phyloP scores from a whole-genome alignment of 2,797 vertebrate genomes.

The Poecilia wingei region DNA sequence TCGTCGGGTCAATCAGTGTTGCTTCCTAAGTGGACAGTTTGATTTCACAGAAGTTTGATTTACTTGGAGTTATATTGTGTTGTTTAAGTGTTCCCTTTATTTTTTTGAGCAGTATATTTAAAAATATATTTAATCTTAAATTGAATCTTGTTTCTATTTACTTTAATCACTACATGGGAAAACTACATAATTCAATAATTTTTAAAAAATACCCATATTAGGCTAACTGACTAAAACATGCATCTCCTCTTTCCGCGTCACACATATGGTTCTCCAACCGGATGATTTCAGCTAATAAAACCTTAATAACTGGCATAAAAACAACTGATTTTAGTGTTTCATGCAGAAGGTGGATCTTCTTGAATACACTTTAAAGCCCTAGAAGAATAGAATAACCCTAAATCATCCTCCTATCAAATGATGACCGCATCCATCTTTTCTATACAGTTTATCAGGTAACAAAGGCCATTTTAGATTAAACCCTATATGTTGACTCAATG shows the following conservation, averaged over 20 bases:
- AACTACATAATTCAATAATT: too few relatives aligned
- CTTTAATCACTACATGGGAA: too few relatives aligned
- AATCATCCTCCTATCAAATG: not conserved
- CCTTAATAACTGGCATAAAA: not conserved
- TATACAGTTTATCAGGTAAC: not conserved
- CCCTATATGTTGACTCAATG: not conserved
- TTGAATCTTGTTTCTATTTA: too few relatives aligned
- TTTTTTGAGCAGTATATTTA: too few relatives aligned
- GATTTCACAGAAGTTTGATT: too few relatives aligned
- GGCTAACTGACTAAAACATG: not conserved
- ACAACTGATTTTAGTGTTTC: not conserved
- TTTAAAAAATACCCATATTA: not conserved
- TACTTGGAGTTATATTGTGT: too few relatives aligned
- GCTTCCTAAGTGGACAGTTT: too few relatives aligned
- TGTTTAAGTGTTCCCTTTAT: too few relatives aligned
- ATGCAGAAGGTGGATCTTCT: not conserved
- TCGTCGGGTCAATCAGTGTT: too few relatives aligned
- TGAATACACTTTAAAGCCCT: not conserved
- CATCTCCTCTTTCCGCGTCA: not conserved
- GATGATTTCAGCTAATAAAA: not conserved
- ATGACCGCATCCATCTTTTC: not conserved
- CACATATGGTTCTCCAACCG: not conserved
- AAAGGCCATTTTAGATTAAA: conserved; percentile 3
- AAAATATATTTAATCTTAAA: too few relatives aligned
- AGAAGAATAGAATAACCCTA: not conserved